A percentile compares a stretch with the other conserved stretches of the same genome.
Evolutionary conservation across 2,797 vertebrate species (phyloP).

Genomic region (Gobio occitaniae): DNA sequence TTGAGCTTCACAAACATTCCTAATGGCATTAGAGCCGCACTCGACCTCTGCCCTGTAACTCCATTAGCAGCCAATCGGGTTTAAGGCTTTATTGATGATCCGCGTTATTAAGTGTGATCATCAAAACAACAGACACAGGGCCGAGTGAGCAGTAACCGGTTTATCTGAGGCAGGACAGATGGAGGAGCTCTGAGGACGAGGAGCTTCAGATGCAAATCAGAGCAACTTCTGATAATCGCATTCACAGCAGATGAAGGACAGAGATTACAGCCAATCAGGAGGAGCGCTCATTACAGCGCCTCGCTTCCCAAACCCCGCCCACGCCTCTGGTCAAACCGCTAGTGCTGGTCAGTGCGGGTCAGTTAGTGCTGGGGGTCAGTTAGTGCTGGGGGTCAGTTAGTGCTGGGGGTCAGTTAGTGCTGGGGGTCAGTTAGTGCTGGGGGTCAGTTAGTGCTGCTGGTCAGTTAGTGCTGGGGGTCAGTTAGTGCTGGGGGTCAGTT

Average conservation of each 20-base stretch:
- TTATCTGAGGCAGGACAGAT: conserved; percentile 99
- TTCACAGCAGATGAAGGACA: not conserved
- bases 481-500: too few species aligned
- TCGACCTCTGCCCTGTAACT: conserved; percentile 92
- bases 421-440: too few species aligned
- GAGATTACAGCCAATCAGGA: not conserved
- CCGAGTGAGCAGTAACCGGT: conserved; percentile 99
- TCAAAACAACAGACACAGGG: conserved; percentile 99
- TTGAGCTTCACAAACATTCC: conserved; percentile 97
- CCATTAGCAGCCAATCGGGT: conserved; percentile 98
- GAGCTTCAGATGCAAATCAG: conserved; percentile 65
- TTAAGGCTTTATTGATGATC: conserved; percentile 99
- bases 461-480: too few species aligned
- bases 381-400: too few species aligned
- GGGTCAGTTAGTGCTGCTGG: too few species aligned
- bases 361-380: too few species aligned
- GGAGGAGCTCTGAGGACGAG: conserved; percentile 78
- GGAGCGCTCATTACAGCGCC: not conserved
- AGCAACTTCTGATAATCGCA: conserved; percentile 21
- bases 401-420: too few species aligned
- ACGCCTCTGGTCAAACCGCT: not conserved
- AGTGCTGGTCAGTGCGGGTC: too few species aligned
- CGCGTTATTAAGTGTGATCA: conserved; percentile 99
- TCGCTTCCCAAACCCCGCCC: not conserved
- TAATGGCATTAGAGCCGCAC: conserved; percentile 98